Evolutionary conservation across 2,888 invertebrate species (phyloP).

Genomic region (Dioctria linearis): DNA sequence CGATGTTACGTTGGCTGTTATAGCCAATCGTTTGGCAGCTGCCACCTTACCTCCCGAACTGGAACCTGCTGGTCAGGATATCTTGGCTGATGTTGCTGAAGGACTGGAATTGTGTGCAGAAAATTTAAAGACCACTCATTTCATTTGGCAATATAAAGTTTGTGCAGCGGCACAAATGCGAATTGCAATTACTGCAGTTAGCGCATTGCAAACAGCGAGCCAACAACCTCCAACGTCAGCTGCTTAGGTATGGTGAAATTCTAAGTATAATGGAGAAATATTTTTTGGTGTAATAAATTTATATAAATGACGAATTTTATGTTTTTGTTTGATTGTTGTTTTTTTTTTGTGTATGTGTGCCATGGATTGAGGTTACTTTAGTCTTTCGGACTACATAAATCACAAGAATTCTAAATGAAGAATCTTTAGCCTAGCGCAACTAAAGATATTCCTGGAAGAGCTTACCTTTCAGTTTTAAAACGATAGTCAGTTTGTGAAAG

Average conservation of each 20-base stretch:
- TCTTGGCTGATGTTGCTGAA: slow-evolving; percentile 37
- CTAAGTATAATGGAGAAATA: too few species aligned
- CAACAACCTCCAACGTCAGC: slow-evolving; percentile 18
- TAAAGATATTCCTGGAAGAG: too few species aligned
- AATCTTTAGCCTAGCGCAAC: too few species aligned
- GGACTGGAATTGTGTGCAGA: slow-evolving; percentile 32
- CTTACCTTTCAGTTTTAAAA: too few species aligned
- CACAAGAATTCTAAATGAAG: too few species aligned
- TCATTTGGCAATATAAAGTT: slow-evolving; percentile 50
- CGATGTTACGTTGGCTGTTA: slow-evolving; percentile 9
- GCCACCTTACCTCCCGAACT: slow-evolving; percentile 38
- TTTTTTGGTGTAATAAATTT: too few species aligned
- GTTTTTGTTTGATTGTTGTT: too few species aligned
- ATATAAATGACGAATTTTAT: too few species aligned
- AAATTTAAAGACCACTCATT: slow-evolving; percentile 13
- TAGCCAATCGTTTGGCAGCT: slow-evolving; percentile 22
- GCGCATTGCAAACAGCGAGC: slow-evolving; percentile 7
- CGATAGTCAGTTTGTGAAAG: too few species aligned
- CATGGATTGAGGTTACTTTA: too few species aligned
- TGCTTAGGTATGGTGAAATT: background rate
- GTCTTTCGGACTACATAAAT: too few species aligned
- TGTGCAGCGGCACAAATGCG: slow-evolving; percentile 48
- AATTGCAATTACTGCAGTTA: slow-evolving; percentile 33
- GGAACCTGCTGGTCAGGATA: slow-evolving; percentile 15
- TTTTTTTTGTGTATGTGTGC: too few species aligned